Conservation (phyloP, 2,113 vertebrate species). For the Burhinus bistriatus region DNA sequence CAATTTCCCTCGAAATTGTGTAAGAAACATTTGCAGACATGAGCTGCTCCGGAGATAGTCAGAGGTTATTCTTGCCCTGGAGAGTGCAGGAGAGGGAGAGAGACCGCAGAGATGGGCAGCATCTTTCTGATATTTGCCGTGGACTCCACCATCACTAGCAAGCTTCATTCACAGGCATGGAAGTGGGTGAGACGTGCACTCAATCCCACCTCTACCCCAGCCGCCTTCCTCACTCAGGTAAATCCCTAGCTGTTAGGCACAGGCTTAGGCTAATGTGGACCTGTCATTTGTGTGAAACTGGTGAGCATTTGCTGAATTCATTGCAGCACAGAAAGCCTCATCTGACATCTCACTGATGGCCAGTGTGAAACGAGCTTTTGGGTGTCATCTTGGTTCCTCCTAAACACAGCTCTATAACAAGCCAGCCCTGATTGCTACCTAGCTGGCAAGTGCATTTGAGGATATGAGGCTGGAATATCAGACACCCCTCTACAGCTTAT, state of each 20-base stretch:
- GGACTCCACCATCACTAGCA: neutral
- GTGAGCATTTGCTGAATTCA: neutral
- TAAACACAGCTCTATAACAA: neutral
- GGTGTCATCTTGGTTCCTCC: neutral
- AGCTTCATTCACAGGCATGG: neutral
- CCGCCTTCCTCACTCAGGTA: neutral
- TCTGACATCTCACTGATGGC: neutral
- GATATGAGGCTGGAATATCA: neutral
- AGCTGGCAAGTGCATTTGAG: neutral
- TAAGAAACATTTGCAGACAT: neutral
- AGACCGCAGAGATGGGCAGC: neutral
- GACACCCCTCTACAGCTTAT: neutral
- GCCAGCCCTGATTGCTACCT: neutral
- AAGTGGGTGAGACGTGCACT: neutral
- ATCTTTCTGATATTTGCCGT: neutral
- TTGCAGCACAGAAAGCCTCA: neutral
- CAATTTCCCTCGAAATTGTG: neutral
- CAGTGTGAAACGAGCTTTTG: accelerated
- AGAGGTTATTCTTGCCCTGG: neutral
- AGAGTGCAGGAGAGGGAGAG: neutral
- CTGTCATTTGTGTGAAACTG: neutral
- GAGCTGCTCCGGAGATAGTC: neutral
- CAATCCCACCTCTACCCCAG: neutral
- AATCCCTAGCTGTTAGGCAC: neutral
- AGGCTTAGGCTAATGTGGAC: neutral